These are phyloP conservation scores for Choloepus hoffmanni DNA, from an alignment of 2,113 vertebrate species.

Conservation along the genomic window DNA sequence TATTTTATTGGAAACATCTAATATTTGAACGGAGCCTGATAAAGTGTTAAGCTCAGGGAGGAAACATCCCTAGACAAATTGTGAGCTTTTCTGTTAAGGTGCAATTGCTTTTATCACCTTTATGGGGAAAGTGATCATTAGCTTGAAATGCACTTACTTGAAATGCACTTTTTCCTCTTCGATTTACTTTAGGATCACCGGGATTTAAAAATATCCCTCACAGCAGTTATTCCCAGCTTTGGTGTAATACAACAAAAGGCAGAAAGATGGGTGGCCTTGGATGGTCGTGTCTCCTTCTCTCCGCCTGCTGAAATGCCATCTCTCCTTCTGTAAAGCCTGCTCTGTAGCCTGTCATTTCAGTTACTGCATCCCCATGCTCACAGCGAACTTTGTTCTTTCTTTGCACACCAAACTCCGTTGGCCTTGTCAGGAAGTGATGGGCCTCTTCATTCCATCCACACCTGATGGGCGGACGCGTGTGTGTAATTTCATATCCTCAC, in stretches of 20 bases:
- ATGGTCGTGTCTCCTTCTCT: neutral
- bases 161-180: neutral
- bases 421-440: neutral
- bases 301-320: neutral
- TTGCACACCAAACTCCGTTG: neutral
- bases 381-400: neutral
- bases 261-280: neutral
- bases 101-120: constrained; percentile 74
- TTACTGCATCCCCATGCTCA: neutral
- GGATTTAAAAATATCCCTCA: constrained; percentile 59
- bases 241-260: neutral
- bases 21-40: constrained; percentile 57
- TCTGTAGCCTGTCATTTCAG: neutral
- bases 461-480: accelerated
- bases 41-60: constrained; percentile 58
- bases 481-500: neutral
- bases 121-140: constrained; percentile 59
- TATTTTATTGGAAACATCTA: constrained; percentile 50
- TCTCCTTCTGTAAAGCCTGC: neutral
- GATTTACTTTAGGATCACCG: constrained; percentile 72
- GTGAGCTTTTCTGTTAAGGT: constrained; percentile 68
- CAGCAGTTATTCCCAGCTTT: constrained; percentile 2
- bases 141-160: constrained; percentile 3
- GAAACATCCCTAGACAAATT: constrained; percentile 27
- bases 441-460: neutral